These are phyloP conservation scores for Poeciliopsis paucimaculata DNA, from an alignment of 2,797 vertebrate genomes.

Conservation along the genomic window DNA sequence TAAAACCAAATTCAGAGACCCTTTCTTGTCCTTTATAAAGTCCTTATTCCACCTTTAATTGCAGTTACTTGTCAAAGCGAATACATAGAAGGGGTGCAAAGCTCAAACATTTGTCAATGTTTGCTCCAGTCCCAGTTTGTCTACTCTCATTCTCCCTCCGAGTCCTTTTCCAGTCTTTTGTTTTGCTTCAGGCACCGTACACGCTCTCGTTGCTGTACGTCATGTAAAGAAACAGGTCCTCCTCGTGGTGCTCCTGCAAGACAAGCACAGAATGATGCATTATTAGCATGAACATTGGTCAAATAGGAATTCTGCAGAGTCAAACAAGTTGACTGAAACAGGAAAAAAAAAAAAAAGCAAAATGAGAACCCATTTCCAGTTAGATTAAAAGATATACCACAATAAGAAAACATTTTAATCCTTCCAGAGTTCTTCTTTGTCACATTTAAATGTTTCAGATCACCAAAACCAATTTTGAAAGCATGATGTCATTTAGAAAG, in stretches of 20 bases:
- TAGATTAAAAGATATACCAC: neutral
- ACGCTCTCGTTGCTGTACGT: constrained; percentile 98
- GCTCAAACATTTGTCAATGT: constrained; percentile 42
- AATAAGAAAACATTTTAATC: neutral
- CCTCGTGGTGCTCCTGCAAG: constrained; percentile 93
- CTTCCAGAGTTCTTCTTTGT: neutral
- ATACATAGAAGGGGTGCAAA: constrained; percentile 64
- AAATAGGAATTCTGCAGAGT: neutral
- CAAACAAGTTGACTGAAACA: neutral
- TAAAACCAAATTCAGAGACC: constrained; percentile 21
- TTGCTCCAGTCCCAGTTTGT: constrained; percentile 26
- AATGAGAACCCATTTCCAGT: neutral
- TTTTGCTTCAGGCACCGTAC: constrained; percentile 89
- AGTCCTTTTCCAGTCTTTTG: constrained; percentile 25
- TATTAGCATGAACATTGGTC: neutral
- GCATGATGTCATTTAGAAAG: neutral
- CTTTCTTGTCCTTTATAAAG: constrained; percentile 22
- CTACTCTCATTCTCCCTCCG: constrained; percentile 35
- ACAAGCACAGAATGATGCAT: neutral
- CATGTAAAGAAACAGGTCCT: constrained; percentile 98
- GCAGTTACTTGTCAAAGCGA: constrained; percentile 53
- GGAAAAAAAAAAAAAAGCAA: neutral
- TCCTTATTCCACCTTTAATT: constrained; percentile 35
- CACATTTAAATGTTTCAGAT: neutral
- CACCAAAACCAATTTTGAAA: neutral